Evolutionary conservation across 2,113 vertebrate species (phyloP).

Genomic region (Leptobrachium ailaonicum): DNA sequence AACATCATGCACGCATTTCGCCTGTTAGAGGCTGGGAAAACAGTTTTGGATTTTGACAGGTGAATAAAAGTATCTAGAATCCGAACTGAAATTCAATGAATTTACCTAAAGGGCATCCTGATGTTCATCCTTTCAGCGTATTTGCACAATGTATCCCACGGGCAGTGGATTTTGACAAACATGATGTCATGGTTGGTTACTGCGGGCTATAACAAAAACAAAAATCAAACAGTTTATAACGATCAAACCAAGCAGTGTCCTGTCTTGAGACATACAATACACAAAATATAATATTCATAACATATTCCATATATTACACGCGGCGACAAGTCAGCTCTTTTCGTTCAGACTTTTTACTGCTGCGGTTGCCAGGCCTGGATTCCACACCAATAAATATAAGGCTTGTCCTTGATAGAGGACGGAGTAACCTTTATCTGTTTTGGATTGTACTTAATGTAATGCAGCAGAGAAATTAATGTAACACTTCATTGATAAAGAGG

Average conservation of each 20-base stretch:
- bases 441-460: background rate
- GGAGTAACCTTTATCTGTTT: background rate
- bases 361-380: too few species aligned
- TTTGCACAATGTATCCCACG: conserved; percentile 95
- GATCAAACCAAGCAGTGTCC: conserved; percentile 17
- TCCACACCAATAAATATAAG: background rate
- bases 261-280: too few species aligned
- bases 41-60: too few species aligned
- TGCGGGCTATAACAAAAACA: conserved; percentile 75
- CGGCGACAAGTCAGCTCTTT: too few species aligned
- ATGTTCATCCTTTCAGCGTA: conserved; percentile 98
- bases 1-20: too few species aligned
- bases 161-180: conserved; percentile 96
- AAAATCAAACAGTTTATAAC: conserved; percentile 28
- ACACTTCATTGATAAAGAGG: background rate
- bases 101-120: conserved; percentile 97
- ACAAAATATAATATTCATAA: too few species aligned
- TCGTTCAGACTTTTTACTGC: too few species aligned
- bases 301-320: too few species aligned
- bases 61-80: too few species aligned
- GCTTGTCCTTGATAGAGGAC: background rate
- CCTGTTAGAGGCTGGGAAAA: too few species aligned
- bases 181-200: conserved; percentile 94
- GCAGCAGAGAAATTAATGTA: background rate
- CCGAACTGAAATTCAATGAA: conserved; percentile 1